Base-by-base conservation (phyloP, 1,140 invertebrate species). In the Notospermus geniculatus region DNA sequence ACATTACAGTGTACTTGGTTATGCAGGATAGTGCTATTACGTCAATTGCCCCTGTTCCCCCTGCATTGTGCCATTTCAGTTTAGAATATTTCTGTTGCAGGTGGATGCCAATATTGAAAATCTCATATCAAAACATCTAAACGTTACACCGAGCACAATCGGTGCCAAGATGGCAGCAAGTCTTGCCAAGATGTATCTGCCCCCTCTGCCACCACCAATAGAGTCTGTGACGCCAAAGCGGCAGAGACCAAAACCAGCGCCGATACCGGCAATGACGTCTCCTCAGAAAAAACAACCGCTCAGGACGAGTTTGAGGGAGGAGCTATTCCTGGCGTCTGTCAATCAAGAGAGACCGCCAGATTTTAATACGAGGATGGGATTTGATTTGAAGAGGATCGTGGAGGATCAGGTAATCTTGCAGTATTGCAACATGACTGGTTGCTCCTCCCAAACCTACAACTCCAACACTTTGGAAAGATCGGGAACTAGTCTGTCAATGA, bases 321-420 rank as follows among this genome's bases (percentile, higher is more conserved):
- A 80, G 65, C 71, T 77, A 7, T 64, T 68, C 54, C 57, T 80
- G 30, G 74, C 75, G 15, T 71, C 73, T 30, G 68, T 73, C 27
- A 53, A 77, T n/a, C 67, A 78, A 62, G 71, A 78, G 57, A 68
- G 71, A 29, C 66, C 69, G 1, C 65, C 70, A 23, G 64, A 70
- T 54, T 76, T 70, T 60, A 71, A 72, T 45, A 74, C 68, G 2
- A 69, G 78, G 27, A 77, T 69, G 2, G 70, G 70, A 25, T 79
- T 75, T 71, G 77, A 80, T 61, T 57, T 80, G 60, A 63, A 69
- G 46, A 69, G 78, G 56, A 74, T 80, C 63, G 72, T 80, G 9
- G 78, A 80, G 60, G 77, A 79, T 64, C 78, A 80, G 76, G 78
- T 79, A 32, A n/a, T n/a, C n/a, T n/a, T n/a, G n/a, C n/a, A n/a